phyloP scores from a whole-genome alignment of 2,113 vertebrate species.

The Mesocricetus auratus region DNA sequence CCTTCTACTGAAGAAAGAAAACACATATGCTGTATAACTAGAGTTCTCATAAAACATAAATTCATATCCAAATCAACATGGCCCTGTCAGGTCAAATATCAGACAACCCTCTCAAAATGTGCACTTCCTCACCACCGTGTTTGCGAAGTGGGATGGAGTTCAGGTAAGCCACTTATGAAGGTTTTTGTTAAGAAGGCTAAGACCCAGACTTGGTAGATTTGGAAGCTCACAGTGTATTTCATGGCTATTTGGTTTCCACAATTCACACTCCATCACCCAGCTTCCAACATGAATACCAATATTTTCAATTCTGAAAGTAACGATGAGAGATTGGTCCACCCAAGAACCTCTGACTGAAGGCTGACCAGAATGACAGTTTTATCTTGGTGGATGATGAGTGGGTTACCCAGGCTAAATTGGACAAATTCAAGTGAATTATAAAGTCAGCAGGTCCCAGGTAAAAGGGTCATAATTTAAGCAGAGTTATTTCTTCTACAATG shows the following conservation, averaged over 20 bases:
- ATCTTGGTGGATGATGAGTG: slow-evolving; percentile 16
- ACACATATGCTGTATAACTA: neutral
- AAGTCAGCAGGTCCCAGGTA: slow-evolving; percentile 11
- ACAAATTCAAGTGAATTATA: slow-evolving; percentile 59
- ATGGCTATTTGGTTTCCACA: neutral
- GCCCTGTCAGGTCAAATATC: neutral
- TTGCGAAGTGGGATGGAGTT: neutral
- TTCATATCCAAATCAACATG: neutral
- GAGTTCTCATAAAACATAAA: neutral
- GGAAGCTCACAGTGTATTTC: neutral
- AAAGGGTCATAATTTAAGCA: slow-evolving; percentile 57
- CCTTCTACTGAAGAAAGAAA: neutral
- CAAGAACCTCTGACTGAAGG: slow-evolving; percentile 12
- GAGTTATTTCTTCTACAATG: slow-evolving; percentile 48
- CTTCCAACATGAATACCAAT: neutral
- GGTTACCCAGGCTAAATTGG: slow-evolving; percentile 30
- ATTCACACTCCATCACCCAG: neutral
- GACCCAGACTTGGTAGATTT: neutral
- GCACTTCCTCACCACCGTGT: neutral
- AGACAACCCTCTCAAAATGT: neutral
- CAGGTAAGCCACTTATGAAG: neutral
- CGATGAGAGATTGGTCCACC: slow-evolving; percentile 21
- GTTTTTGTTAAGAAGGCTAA: neutral
- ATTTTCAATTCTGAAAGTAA: neutral
- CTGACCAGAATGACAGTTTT: neutral